Conservation (phyloP, 1,140 invertebrate species). For the Drosophila repleta region DNA sequence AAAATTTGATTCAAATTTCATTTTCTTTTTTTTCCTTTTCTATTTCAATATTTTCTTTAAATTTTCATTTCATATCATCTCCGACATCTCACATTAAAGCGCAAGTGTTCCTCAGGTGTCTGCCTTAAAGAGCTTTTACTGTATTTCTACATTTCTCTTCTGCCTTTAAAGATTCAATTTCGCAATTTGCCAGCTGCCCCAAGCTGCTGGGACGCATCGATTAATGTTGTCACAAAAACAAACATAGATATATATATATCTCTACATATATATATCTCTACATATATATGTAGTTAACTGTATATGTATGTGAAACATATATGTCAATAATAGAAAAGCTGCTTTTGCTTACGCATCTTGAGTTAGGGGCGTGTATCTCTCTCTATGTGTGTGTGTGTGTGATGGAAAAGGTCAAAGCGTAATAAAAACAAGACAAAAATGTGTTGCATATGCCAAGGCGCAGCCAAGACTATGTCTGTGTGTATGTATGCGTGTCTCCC, state of each 20-base stretch:
- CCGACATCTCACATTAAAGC: too few species aligned
- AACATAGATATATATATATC: background rate
- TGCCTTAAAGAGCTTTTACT: background rate
- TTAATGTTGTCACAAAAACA: background rate
- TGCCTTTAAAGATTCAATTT: background rate
- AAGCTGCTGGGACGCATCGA: background rate
- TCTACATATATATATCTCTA: background rate
- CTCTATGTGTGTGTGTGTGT: constrained; percentile 22
- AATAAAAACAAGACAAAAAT: constrained; percentile 43
- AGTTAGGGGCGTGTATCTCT: background rate
- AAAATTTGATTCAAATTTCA: too few species aligned
- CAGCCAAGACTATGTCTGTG: background rate
- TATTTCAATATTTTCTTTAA: background rate
- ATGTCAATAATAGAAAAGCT: constrained; percentile 14
- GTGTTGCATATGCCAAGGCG: constrained; percentile 48
- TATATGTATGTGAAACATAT: constrained; percentile 9
- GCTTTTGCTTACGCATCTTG: constrained; percentile 25
- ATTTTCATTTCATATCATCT: too few species aligned
- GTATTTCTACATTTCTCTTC: background rate
- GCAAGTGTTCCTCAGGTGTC: too few species aligned
- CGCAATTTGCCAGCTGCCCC: constrained; percentile 28
- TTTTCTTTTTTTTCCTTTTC: background rate
- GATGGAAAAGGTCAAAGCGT: constrained; percentile 64
- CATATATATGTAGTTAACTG: background rate
- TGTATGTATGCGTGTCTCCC: background rate